These are phyloP conservation scores for Prionace glauca DNA, from an alignment of 2,797 vertebrate genomes.

Conservation along the genomic window DNA sequence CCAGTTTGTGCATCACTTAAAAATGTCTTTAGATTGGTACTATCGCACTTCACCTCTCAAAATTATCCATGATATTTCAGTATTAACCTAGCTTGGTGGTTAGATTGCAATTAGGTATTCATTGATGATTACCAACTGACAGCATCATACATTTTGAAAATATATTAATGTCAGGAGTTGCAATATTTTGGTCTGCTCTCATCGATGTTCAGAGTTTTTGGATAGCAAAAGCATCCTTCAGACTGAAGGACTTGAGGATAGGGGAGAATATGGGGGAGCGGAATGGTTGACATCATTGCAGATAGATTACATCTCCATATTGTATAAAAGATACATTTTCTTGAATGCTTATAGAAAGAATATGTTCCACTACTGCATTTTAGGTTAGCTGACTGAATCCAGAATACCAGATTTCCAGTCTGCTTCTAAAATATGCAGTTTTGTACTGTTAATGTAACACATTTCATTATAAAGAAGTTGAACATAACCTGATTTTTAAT, in stretches of 20 bases:
- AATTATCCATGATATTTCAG: neutral
- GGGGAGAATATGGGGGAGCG: constrained; percentile 40
- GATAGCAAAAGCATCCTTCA: constrained; percentile 47
- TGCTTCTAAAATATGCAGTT: neutral
- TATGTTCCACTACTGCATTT: neutral
- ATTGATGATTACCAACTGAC: constrained; percentile 53
- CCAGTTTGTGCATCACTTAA: neutral
- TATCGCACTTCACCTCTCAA: neutral
- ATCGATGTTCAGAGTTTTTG: constrained; percentile 45
- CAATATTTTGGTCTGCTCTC: constrained; percentile 52
- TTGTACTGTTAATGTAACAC: neutral
- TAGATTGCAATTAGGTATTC: constrained; percentile 49
- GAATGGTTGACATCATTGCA: constrained; percentile 42
- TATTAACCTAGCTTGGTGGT: constrained; percentile 42
- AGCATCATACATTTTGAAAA: constrained; percentile 41
- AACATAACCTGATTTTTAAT: neutral
- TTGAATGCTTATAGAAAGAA: neutral
- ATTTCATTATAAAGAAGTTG: neutral
- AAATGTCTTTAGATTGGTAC: neutral
- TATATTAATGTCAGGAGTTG: neutral
- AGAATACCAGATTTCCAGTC: neutral
- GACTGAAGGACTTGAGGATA: constrained; percentile 48
- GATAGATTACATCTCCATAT: constrained; percentile 44
- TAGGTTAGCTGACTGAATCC: neutral
- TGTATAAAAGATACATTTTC: constrained; percentile 29